These are phyloP conservation scores for Pseudolaguvia tuberculata DNA, from an alignment of 2,113 vertebrate species.

Conservation along the genomic window DNA sequence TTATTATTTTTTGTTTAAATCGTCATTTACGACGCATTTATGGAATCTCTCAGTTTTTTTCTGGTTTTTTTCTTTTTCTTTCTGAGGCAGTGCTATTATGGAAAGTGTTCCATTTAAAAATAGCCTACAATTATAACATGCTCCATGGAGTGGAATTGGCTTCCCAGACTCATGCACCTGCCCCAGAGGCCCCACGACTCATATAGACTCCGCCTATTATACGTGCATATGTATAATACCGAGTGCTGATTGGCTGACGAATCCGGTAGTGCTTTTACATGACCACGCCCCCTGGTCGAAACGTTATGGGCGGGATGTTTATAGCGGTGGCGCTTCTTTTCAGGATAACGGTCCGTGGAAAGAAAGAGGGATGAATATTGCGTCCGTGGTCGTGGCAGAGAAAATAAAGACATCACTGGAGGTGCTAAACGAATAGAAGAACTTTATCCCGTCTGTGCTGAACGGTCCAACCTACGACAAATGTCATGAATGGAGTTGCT, in stretches of 20 bases:
- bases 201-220: slow-evolving; percentile 10
- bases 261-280: not conserved
- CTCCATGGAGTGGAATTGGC: not conserved
- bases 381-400: not conserved
- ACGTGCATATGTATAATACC: not conserved
- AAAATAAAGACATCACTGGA: not conserved
- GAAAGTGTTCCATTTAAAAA: not conserved
- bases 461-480: slow-evolving; percentile 62
- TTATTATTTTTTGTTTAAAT: not conserved
- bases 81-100: not conserved
- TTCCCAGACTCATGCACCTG: not conserved
- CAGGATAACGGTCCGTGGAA: slow-evolving; percentile 27
- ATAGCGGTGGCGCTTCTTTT: slow-evolving; percentile 20
- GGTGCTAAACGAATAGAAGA: not conserved
- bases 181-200: not conserved
- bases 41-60: too few species aligned
- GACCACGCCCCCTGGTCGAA: slow-evolving; percentile 9
- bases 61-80: not conserved
- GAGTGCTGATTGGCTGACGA: slow-evolving; percentile 21
- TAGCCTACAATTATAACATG: slow-evolving; percentile 6
- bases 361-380: slow-evolving; percentile 40
- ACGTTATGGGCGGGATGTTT: slow-evolving; percentile 40
- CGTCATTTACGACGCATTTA: too few species aligned
- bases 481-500: slow-evolving; percentile 85
- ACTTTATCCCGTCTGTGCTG: slow-evolving; percentile 9